These are phyloP conservation scores for Eurypyga helias DNA, from an alignment of 2,113 vertebrate species.

Conservation along the genomic window DNA sequence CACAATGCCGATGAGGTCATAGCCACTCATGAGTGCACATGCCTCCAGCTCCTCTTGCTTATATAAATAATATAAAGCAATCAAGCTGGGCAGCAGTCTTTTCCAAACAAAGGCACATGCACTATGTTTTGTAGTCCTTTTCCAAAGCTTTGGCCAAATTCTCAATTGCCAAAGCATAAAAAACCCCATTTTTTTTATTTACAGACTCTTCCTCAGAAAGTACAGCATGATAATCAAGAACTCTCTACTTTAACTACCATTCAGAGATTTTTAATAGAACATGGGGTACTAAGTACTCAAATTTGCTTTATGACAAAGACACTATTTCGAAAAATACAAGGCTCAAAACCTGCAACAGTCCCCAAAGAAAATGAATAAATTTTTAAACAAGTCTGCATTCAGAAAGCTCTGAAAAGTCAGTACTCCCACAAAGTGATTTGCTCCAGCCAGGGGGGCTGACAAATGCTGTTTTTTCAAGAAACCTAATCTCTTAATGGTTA, in stretches of 20 bases:
- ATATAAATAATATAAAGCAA: no score
- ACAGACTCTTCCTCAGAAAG: not conserved
- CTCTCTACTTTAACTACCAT: not conserved
- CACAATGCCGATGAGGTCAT: no score
- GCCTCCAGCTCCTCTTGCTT: no score
- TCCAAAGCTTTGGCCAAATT: not conserved
- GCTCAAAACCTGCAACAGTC: not conserved
- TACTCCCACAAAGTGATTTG: not conserved
- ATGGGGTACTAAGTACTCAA: not conserved
- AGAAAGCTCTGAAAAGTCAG: not conserved
- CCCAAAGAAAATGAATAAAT: not conserved
- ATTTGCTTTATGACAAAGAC: not conserved
- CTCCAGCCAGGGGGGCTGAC: not conserved
- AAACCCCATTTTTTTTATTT: not conserved
- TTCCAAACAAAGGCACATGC: not conserved
- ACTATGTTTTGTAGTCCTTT: not conserved
- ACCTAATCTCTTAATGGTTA: slow-evolving; percentile 78
- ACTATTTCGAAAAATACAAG: not conserved
- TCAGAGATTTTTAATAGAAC: not conserved
- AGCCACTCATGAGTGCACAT: no score
- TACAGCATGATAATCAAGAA: not conserved
- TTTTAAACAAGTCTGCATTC: not conserved
- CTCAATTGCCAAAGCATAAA: not conserved
- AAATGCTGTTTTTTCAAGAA: slow-evolving; percentile 75
- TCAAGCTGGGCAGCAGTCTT: not conserved